A percentile compares a stretch with the other conserved stretches of the same genome.
Evolutionary conservation across 2,888 invertebrate species (phyloP).

Genomic region (Capitulum mitella): DNA sequence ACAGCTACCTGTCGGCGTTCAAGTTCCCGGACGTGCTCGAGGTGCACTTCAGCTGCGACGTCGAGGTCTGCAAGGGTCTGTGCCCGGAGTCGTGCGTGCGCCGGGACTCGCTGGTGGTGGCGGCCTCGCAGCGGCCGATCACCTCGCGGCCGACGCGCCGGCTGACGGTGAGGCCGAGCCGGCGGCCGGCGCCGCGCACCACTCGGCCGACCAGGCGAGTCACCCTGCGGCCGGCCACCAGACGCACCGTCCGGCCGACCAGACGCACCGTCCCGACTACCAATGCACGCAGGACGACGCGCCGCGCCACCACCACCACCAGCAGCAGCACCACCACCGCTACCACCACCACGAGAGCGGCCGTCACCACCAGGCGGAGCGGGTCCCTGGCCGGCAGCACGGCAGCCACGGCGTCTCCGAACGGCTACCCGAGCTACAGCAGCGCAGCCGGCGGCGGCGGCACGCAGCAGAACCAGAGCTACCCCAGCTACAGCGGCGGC

Average conservation of each 20-base stretch:
- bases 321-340: conserved; percentile 21
- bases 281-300: conserved; percentile 26
- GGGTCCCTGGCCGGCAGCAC: neutral
- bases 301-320: neutral
- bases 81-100: conserved; percentile 35
- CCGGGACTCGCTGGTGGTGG: neutral
- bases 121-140: conserved; percentile 4
- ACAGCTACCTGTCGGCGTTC: conserved; percentile 38
- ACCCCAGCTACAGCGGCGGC: conserved; percentile 24
- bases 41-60: conserved; percentile 39
- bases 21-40: conserved; percentile 39
- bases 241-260: conserved; percentile 22
- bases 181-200: neutral
- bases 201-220: too few species aligned
- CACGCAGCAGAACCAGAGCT: conserved; percentile 8
- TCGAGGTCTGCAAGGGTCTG: conserved; percentile 39
- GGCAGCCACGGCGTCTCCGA: neutral
- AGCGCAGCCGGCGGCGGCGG: neutral
- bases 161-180: neutral
- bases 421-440: neutral
- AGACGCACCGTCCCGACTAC: conserved; percentile 27
- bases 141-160: neutral
- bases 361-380: neutral
- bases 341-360: conserved; percentile 23
- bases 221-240: conserved; percentile 14